Evolutionary conservation across 2,888 invertebrate genomes (phyloP).

Genomic region (Malacosoma neustria): DNA sequence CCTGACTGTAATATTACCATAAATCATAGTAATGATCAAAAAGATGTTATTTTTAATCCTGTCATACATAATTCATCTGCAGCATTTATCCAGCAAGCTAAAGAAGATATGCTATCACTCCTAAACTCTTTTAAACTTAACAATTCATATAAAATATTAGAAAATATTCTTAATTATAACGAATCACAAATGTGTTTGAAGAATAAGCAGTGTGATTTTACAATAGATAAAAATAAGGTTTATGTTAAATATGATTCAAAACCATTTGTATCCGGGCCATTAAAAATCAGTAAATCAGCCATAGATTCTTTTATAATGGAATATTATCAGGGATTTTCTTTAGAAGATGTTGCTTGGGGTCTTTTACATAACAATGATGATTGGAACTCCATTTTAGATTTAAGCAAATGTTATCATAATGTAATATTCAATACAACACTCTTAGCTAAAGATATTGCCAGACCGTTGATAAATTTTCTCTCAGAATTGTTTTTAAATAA

Average conservation of each 20-base stretch:
- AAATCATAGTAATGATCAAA: slow-evolving; percentile 26
- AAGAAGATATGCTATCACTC: slow-evolving; percentile 32
- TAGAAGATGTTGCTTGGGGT: slow-evolving; percentile 52
- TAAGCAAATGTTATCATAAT: slow-evolving; percentile 45
- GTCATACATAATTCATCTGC: slow-evolving; percentile 42
- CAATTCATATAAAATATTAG: slow-evolving; percentile 30
- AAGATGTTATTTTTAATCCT: slow-evolving; percentile 48
- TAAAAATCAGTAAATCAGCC: slow-evolving; percentile 50
- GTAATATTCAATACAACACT: slow-evolving; percentile 46
- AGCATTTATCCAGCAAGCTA: slow-evolving; percentile 29
- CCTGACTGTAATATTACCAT: slow-evolving; percentile 44
- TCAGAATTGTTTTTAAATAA: slow-evolving; percentile 28
- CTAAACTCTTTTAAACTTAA: slow-evolving; percentile 35
- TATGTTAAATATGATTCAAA: slow-evolving; percentile 30
- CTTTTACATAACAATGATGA: slow-evolving; percentile 19
- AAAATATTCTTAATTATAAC: slow-evolving; percentile 42
- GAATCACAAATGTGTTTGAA: slow-evolving; percentile 39
- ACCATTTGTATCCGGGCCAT: slow-evolving; percentile 43
- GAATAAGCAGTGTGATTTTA: slow-evolving; percentile 39
- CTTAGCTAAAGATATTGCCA: slow-evolving; percentile 46
- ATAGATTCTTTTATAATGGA: slow-evolving; percentile 59
- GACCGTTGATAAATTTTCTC: slow-evolving; percentile 40
- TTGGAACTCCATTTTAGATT: slow-evolving; percentile 36
- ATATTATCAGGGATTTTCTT: slow-evolving; percentile 48
- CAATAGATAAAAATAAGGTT: slow-evolving; percentile 30